Evolutionary conservation across 2,797 vertebrate species (phyloP), one percentile per base, ranked within the genome.

Genomic region (Mormyrus proboscirostris): DNA sequence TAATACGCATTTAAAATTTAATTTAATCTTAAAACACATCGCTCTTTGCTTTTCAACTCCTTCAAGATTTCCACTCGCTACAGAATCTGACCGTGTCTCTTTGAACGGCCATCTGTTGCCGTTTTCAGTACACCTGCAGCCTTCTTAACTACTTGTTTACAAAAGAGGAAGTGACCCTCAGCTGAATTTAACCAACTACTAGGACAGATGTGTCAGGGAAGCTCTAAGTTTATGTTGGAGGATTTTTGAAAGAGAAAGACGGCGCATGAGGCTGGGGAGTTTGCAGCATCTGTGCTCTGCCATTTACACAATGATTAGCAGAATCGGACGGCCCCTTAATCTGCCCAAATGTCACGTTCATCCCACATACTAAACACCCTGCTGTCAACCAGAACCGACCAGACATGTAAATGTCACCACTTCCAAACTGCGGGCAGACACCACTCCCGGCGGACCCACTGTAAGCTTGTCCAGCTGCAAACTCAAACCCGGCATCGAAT

Each of bases 291-390:
- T 88, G 55, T 88, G 86, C 47, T 88, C 38, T 44, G 86, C 86
- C 41, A 87, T 87, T 87, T 87, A 41, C 85, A 38, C 85, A 38
- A 57, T 57, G 86, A 88, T 88, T 88, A 88, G 57, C 33, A 62
- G 86, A 22, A n/a, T 41, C 57, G n/a, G 86, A 47, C 57, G 5
- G 41, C 86, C 57, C 57, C 86, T 62, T 88, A 88, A 88, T 88
- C 86, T 44, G 55, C 38, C 57, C 49, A 88, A 73, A 88, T 88
- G 88, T 50, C 87, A 88, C n/a, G 47, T 50, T 73, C 47, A 53
- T 41, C 65, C 14, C 14, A 59, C 22, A 47, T 41, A 62, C 69
- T 73, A 38, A 88, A 79, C 25, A 16, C 25, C 25, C 47, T 25
- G 65, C 65, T 51, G 41, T 29, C 49, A 51, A 47, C 25, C 62